phyloP scores from a whole-genome alignment of 2,888 invertebrate species.

The Lasioglossum leucozonium region DNA sequence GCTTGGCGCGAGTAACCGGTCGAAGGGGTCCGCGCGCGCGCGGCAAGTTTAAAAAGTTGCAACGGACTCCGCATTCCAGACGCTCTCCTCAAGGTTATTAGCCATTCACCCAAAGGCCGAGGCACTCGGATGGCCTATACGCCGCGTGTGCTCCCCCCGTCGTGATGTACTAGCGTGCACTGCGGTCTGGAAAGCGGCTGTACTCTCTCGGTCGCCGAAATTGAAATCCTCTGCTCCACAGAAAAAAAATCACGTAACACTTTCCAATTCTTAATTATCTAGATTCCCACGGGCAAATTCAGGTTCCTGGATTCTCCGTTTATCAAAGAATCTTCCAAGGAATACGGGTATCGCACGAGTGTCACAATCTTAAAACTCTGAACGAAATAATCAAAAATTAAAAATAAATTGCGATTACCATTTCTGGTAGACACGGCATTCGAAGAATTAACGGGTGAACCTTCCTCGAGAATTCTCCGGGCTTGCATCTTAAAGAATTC shows the following conservation, averaged over 20 bases:
- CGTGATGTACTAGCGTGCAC: neutral
- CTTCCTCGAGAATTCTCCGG: too few relatives aligned
- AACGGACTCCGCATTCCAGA: constrained; percentile 76
- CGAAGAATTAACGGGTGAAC: too few relatives aligned
- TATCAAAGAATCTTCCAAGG: neutral
- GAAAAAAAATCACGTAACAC: neutral
- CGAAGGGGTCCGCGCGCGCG: constrained; percentile 16
- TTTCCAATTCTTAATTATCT: neutral
- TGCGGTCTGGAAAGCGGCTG: neutral
- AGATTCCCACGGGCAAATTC: neutral
- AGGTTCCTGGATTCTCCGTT: neutral
- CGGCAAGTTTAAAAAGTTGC: constrained; percentile 71
- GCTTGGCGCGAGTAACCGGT: neutral
- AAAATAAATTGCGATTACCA: too few relatives aligned
- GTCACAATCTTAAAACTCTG: too few relatives aligned
- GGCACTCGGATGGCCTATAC: constrained; percentile 68
- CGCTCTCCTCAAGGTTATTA: constrained; percentile 78
- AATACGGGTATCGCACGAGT: too few relatives aligned
- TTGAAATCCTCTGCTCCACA: neutral
- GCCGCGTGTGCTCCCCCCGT: neutral
- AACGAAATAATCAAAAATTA: too few relatives aligned
- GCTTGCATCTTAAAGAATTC: neutral
- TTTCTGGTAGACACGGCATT: too few relatives aligned
- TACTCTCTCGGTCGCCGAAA: neutral
- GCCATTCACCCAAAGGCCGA: constrained; percentile 79